Evolutionary conservation across 1,140 invertebrate species (phyloP), one percentile per base, ranked within the genome.

Genomic region (Ectropis grisescens): DNA sequence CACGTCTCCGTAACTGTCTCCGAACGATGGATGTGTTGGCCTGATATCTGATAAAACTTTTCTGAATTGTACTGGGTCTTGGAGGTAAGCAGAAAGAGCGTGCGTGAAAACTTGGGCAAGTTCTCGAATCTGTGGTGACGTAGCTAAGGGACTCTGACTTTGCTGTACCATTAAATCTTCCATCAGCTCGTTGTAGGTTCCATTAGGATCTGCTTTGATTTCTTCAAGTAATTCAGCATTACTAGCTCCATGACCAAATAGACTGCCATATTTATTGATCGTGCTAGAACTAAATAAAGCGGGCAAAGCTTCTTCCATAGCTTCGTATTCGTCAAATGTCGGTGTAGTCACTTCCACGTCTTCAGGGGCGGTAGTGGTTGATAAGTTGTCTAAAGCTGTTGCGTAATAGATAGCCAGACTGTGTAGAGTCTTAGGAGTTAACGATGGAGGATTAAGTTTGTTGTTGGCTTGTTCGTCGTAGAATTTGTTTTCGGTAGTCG

Each of bases 21-120:
- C 56, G 36, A 74, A 74, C 4, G 89, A 79, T 1, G 92, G 91
- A 61, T 91, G 90, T 0, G 91, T 93, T 0, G 92, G 92, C 58
- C 91, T 82, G 1, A 92, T 89, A 49, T 91, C 87, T 19, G 88
- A 86, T 13, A 94, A 59, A 9, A 90, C 88, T 49, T 88, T 89
- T 42, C 90, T 88, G 46, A 94, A 93, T 24, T 87, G 88, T 9
- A 89, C 86, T 1, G 92, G 92, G 74, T 93, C 90, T 59, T 93
- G 88, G 2, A 94, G 72, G 57, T 93, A 94, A 2, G 90, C 90
- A 1, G 90, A 91, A 3, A 94, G 62, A 0, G 91, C 92, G 48
- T 91, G 88, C 1, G 91, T 93, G 55, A 94, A 94, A 1, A 93
- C 90, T 74, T 92, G 89, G 1, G 92, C 92, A 1, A 94, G 66